phyloP scores from a whole-genome alignment of 2,888 invertebrate species.

The Netelia fuscicornis region DNA sequence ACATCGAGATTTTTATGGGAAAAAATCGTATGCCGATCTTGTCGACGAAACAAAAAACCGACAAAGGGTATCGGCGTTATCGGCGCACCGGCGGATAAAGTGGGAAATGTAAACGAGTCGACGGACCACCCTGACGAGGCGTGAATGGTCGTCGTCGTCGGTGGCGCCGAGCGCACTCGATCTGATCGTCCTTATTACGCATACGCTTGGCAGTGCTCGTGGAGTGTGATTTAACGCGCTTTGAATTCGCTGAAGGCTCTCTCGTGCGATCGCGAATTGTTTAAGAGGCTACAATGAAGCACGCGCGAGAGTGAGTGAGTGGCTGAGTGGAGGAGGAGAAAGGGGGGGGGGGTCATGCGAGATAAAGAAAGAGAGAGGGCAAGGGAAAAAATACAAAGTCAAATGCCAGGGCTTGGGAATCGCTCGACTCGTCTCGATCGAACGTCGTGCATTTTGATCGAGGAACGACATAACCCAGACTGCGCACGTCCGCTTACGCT shows the following conservation, averaged over 20 bases:
- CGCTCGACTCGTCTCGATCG: constrained; percentile 30
- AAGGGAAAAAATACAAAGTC: constrained; percentile 39
- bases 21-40: too few species aligned
- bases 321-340: not conserved
- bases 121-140: constrained; percentile 59
- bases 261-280: constrained; percentile 37
- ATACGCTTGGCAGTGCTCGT: not conserved
- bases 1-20: too few species aligned
- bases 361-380: constrained; percentile 32
- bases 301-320: too few species aligned
- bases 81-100: not conserved
- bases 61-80: constrained; percentile 9
- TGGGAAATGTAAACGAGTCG: constrained; percentile 46
- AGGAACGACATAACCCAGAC: constrained; percentile 38
- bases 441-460: constrained; percentile 69
- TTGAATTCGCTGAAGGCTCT: constrained; percentile 46
- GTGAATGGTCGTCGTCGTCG: constrained; percentile 49
- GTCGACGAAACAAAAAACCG: not conserved
- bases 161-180: constrained; percentile 28
- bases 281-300: not conserved
- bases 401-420: constrained; percentile 58
- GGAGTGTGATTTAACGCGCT: constrained; percentile 56
- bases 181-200: constrained; percentile 37
- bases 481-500: not conserved
- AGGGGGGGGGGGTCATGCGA: constrained; percentile 5